Conservation (phyloP, 2,797 vertebrate species). For the Odontamblyopus lacepedii region DNA sequence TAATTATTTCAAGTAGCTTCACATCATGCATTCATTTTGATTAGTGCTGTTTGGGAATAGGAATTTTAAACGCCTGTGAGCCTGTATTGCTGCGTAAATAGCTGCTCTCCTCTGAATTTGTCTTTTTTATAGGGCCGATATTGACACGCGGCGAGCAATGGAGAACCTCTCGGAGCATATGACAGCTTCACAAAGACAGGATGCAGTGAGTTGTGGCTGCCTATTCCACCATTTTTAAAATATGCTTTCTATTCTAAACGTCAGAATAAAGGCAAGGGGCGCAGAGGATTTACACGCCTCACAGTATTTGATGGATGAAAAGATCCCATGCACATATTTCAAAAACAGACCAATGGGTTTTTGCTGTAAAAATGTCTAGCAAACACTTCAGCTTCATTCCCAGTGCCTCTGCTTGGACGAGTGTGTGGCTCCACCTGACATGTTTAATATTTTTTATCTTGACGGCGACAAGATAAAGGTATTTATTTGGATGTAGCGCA, state of each 20-base stretch:
- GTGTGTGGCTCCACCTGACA: constrained; percentile 26
- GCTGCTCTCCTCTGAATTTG: constrained; percentile 25
- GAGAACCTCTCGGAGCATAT: constrained; percentile 83
- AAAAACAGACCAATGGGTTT: constrained; percentile 10
- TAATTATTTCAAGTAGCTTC: constrained; percentile 29
- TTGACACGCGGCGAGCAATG: constrained; percentile 85
- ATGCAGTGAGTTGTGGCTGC: constrained; percentile 79
- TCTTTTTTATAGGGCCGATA: constrained; percentile 80
- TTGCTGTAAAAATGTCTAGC: constrained; percentile 23
- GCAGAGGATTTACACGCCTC: constrained; percentile 18
- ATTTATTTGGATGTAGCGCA: constrained; percentile 28
- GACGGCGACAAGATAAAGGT: constrained; percentile 50
- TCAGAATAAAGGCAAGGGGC: constrained; percentile 12
- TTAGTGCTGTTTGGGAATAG: constrained; percentile 23
- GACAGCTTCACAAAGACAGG: constrained; percentile 77
- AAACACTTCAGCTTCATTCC: constrained; percentile 28
- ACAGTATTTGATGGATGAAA: constrained; percentile 22
- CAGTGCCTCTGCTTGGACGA: constrained; percentile 27
- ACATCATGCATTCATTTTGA: constrained; percentile 43
- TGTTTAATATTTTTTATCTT: constrained; percentile 52
- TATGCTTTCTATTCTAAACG: constrained; percentile 6
- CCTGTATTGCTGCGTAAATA: constrained; percentile 23
- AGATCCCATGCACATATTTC: constrained; percentile 19
- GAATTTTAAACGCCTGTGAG: constrained; percentile 20
- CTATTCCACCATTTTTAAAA: constrained; percentile 26